Percentiles rank a stretch among this genome's conserved stretches.
These are phyloP conservation scores for Megaceryle torquata DNA, from an alignment of 2,113 vertebrate species.

Conservation along the genomic window DNA sequence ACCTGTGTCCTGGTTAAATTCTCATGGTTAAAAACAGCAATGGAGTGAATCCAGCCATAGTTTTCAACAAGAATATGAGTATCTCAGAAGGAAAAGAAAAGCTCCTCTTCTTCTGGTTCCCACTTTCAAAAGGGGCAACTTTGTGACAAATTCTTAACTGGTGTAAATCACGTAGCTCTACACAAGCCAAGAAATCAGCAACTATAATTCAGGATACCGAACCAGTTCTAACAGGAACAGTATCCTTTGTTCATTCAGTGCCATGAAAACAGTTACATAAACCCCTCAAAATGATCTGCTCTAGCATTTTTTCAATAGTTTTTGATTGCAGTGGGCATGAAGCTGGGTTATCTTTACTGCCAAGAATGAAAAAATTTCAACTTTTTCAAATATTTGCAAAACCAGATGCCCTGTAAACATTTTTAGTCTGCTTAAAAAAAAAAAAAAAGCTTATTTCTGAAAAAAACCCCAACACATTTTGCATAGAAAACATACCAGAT, in stretches of 20 bases:
- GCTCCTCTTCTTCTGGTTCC: neutral
- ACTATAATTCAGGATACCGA: neutral
- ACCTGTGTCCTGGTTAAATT: neutral
- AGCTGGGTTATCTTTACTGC: neutral
- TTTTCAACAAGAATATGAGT: neutral
- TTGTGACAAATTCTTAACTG: neutral
- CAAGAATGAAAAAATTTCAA: neutral
- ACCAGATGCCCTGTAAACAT: conserved; percentile 17
- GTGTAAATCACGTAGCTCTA: neutral
- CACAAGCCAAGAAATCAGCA: neutral
- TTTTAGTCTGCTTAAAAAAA: neutral
- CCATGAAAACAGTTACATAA: neutral
- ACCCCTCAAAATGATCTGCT: neutral
- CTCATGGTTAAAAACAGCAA: neutral
- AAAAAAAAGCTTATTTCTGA: neutral
- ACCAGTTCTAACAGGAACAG: neutral
- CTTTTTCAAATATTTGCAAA: conserved; percentile 28
- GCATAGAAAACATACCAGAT: neutral
- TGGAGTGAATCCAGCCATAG: neutral
- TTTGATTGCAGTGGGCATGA: conserved; percentile 12
- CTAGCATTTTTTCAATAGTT: neutral
- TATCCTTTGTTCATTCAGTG: neutral
- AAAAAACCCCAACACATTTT: neutral
- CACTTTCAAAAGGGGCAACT: neutral
- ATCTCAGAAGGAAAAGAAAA: neutral